These are phyloP conservation scores for Bombus vancouverensis DNA, from an alignment of 1,140 invertebrate genomes.

Conservation along the genomic window DNA sequence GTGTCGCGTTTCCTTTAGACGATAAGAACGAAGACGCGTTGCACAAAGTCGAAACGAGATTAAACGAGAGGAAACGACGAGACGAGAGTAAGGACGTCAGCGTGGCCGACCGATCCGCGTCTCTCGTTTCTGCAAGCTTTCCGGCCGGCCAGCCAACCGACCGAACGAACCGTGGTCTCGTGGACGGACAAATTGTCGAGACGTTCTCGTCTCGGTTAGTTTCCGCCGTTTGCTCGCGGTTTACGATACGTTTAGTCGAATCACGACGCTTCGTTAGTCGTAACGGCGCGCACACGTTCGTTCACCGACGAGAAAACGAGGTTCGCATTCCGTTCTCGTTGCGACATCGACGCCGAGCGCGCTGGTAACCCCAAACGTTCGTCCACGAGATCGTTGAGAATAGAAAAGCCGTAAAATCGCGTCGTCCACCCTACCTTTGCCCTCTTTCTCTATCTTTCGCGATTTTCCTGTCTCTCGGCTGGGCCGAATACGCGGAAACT, in stretches of 20 bases:
- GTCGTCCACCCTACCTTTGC: not conserved
- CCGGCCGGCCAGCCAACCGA: not conserved
- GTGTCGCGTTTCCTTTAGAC: not conserved
- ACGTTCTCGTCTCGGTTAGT: conserved; percentile 3
- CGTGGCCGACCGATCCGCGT: not conserved
- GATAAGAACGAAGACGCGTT: not conserved
- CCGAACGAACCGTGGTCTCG: not conserved
- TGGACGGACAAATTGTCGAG: conserved; percentile 18
- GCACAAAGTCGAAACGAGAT: not conserved
- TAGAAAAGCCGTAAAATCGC: not conserved
- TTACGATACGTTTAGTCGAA: not conserved
- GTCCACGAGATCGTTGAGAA: not conserved
- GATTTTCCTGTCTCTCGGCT: not conserved
- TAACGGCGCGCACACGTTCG: not conserved
- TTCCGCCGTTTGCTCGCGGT: conserved; percentile 23
- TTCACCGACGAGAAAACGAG: not conserved
- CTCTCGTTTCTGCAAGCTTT: conserved; percentile 25
- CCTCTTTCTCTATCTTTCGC: not conserved
- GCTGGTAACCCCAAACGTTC: not conserved
- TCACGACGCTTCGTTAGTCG: not conserved
- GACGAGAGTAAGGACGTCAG: not conserved
- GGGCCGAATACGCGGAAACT: not conserved
- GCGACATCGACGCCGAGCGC: not conserved
- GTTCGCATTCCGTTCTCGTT: conserved; percentile 27
- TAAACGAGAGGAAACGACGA: not conserved